Conservation (phyloP, 1,140 invertebrate species). For the Rhagoletis pomonella region DNA sequence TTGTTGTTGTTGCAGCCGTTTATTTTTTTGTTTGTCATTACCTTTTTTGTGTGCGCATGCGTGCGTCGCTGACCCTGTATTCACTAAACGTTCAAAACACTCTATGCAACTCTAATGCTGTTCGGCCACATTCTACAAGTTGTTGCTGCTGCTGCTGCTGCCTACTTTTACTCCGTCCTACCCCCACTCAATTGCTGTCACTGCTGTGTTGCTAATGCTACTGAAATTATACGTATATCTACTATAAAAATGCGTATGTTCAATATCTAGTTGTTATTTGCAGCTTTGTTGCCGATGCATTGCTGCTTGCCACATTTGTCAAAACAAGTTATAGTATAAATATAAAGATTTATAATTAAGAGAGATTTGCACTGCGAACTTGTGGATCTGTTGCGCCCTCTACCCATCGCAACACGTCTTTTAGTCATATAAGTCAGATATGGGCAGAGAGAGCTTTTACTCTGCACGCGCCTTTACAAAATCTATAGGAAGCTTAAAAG, state of each 20-base stretch:
- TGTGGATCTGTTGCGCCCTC: no score
- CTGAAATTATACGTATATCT: no score
- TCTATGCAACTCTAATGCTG: background rate
- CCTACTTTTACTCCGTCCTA: background rate
- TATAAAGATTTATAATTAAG: no score
- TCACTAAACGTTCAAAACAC: constrained; percentile 16
- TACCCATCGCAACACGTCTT: no score
- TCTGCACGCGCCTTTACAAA: no score
- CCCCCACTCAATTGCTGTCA: background rate
- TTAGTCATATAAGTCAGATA: no score
- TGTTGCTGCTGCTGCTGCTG: background rate
- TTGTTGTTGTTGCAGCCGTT: background rate
- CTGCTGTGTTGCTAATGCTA: background rate
- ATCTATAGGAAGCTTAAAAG: no score
- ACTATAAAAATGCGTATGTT: background rate
- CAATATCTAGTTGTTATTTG: background rate
- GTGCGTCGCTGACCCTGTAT: constrained; percentile 19
- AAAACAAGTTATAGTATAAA: no score
- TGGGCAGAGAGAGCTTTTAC: no score
- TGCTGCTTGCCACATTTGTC: background rate
- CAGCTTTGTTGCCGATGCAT: background rate
- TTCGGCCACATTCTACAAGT: constrained; percentile 12
- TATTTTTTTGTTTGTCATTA: background rate
- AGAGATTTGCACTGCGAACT: no score
- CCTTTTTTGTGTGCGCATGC: background rate